Evolutionary conservation across 2,797 vertebrate species (phyloP).

Genomic region (Babyrousa celebensis): DNA sequence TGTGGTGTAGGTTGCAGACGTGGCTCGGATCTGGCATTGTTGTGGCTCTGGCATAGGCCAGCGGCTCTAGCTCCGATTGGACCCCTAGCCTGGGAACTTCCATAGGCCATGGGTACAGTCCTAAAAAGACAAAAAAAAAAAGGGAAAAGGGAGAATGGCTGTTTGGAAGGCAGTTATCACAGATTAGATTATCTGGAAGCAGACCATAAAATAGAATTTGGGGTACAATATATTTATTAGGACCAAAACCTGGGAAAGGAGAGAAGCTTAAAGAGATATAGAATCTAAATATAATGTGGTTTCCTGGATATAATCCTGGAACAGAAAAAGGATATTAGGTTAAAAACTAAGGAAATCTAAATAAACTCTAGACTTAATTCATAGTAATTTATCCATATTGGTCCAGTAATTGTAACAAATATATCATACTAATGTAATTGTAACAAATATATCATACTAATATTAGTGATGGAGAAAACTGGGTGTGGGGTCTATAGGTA

Average conservation of each 20-base stretch:
- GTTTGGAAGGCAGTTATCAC: neutral
- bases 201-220: slow-evolving; percentile 38
- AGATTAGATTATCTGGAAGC: slow-evolving; percentile 41
- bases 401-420: neutral
- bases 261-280: neutral
- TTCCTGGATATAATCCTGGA: neutral
- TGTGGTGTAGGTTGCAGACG: too few relatives aligned
- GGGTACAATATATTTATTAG: neutral
- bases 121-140: neutral
- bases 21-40: too few relatives aligned
- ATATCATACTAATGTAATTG: slow-evolving; percentile 1
- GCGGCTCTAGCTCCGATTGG: too few relatives aligned
- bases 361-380: slow-evolving; percentile 1
- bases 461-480: slow-evolving; percentile 40
- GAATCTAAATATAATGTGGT: neutral
- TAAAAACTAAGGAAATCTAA: slow-evolving; percentile 42
- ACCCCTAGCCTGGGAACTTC: too few relatives aligned
- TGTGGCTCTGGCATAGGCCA: too few relatives aligned
- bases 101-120: too few relatives aligned
- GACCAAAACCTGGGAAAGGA: neutral
- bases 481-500: neutral
- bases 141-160: slow-evolving; percentile 6
- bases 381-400: neutral
- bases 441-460: neutral
- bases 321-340: slow-evolving; percentile 5